These are phyloP conservation scores for Arion vulgaris DNA, from an alignment of 1,140 invertebrate genomes.

Conservation along the genomic window DNA sequence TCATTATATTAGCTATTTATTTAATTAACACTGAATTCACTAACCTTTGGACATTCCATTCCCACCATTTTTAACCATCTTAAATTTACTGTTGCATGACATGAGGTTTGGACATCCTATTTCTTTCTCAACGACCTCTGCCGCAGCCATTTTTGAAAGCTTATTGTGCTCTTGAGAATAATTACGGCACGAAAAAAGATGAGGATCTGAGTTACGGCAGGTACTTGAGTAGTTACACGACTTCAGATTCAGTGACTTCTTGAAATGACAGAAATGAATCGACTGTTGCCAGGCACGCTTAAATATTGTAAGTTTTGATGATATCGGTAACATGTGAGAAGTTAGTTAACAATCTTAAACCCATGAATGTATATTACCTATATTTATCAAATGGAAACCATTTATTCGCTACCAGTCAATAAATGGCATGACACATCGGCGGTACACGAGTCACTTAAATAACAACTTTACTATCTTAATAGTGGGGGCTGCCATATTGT, in stretches of 20 bases:
- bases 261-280: not conserved
- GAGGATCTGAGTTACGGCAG: not conserved
- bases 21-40: not conserved
- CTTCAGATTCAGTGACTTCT: not conserved
- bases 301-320: not conserved
- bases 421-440: not conserved
- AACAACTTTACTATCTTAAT: not conserved
- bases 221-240: too few species aligned
- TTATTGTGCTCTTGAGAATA: not conserved
- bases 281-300: not conserved
- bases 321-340: not conserved
- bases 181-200: not conserved
- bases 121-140: not conserved
- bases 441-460: not conserved
- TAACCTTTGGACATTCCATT: conserved; percentile 14
- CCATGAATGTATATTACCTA: too few species aligned
- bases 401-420: not conserved
- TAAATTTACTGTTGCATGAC: not conserved
- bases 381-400: not conserved
- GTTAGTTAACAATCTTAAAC: not conserved
- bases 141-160: not conserved
- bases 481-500: not conserved
- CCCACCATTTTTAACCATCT: not conserved
- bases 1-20: not conserved
- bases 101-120: not conserved